Conservation (phyloP, 2,888 invertebrate genomes). For the Rhagium mordax region DNA sequence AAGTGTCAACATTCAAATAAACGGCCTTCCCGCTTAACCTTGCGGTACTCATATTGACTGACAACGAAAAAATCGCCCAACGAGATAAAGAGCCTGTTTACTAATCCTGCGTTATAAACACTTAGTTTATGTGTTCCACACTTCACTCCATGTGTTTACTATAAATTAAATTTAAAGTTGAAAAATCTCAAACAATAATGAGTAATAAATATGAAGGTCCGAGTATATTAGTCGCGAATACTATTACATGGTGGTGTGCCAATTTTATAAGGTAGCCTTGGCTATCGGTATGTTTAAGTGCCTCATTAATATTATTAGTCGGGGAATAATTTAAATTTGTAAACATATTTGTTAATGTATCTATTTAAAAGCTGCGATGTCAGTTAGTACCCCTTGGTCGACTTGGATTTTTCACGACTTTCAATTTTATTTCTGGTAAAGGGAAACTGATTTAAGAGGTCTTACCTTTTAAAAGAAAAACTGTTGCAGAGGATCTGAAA, state of each 20-base stretch:
- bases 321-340: too few species aligned
- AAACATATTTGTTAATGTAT: too few species aligned
- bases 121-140: conserved; percentile 21
- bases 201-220: conserved; percentile 29
- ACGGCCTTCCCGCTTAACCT: conserved; percentile 46
- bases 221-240: conserved; percentile 6
- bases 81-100: conserved; percentile 13
- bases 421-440: too few species aligned
- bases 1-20: not conserved
- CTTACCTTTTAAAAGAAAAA: too few species aligned
- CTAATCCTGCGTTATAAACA: conserved; percentile 19
- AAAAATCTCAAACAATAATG: conserved; percentile 30
- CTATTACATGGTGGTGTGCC: conserved; percentile 15
- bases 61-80: conserved; percentile 9
- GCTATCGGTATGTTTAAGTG: not conserved
- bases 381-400: too few species aligned
- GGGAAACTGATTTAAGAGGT: too few species aligned
- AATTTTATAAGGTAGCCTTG: conserved; percentile 19
- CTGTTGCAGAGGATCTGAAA: too few species aligned
- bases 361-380: too few species aligned
- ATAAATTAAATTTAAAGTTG: conserved; percentile 42
- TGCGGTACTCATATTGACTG: conserved; percentile 37
- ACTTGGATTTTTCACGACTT: too few species aligned
- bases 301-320: not conserved
- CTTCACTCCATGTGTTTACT: conserved; percentile 43